Percentiles rank a stretch among this genome's conserved stretches.
Conservation (phyloP, 1,140 invertebrate species). For the Euura lappo region DNA sequence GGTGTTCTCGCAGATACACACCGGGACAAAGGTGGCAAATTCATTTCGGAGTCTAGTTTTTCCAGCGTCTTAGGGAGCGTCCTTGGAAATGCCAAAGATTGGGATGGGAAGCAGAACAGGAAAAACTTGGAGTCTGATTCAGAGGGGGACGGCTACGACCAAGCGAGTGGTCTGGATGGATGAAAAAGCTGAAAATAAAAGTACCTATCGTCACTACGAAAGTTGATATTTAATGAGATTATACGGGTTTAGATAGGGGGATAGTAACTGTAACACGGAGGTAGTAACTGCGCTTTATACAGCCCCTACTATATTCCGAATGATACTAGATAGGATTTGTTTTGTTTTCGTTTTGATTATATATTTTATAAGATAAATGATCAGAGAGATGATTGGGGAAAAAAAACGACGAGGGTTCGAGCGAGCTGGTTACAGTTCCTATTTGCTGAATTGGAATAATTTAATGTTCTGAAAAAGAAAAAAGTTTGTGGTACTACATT, state of each 20-base stretch:
- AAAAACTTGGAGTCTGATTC: neutral
- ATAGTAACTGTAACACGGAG: neutral
- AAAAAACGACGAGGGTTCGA: too few species aligned
- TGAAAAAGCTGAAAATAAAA: neutral
- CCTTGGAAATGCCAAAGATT: neutral
- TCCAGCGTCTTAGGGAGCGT: neutral
- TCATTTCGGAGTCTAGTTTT: neutral
- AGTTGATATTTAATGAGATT: neutral
- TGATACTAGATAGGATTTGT: too few species aligned
- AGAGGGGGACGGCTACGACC: neutral
- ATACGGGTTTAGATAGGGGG: too few species aligned
- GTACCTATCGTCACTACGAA: neutral
- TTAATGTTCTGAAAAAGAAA: neutral
- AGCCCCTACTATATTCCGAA: neutral
- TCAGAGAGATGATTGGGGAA: too few species aligned
- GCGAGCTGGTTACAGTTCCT: too few species aligned
- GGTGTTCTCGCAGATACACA: neutral
- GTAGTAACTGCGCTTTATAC: neutral
- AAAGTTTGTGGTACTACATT: neutral
- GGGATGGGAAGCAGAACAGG: neutral
- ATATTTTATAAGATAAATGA: too few species aligned
- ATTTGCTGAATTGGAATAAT: neutral
- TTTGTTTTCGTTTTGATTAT: too few species aligned
- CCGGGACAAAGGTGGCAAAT: conserved; percentile 2
- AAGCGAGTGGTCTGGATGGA: neutral